Percentiles rank a stretch among this genome's conserved stretches.
These are phyloP conservation scores for Drosophila orena DNA, from an alignment of 1,140 invertebrate species.

Conservation along the genomic window DNA sequence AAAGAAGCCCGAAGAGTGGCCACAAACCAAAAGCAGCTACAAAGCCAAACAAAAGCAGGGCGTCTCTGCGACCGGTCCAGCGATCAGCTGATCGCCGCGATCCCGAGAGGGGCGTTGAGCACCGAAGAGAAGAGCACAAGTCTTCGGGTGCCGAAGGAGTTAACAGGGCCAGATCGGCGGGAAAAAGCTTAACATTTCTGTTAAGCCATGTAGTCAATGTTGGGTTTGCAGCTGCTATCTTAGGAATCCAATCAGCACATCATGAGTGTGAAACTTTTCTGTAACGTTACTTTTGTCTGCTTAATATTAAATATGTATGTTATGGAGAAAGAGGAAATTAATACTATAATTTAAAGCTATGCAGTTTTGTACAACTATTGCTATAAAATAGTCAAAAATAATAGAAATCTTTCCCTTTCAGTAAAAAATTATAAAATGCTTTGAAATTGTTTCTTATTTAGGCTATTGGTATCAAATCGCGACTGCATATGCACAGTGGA, in stretches of 20 bases:
- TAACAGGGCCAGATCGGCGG: slow-evolving; percentile 13
- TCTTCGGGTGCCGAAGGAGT: slow-evolving; percentile 13
- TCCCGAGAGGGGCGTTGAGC: slow-evolving; percentile 6
- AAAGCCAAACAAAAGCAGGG: slow-evolving; percentile 40
- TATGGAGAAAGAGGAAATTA: not conserved
- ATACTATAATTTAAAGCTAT: too few relatives aligned
- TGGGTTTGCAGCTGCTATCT: not conserved
- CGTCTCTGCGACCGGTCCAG: slow-evolving; percentile 64
- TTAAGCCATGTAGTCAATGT: slow-evolving; percentile 11
- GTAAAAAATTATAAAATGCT: too few relatives aligned
- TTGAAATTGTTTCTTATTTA: too few relatives aligned
- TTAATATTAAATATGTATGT: not conserved
- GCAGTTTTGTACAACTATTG: too few relatives aligned
- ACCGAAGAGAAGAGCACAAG: slow-evolving; percentile 25
- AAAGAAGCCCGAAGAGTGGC: slow-evolving; percentile 37
- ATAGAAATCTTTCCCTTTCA: too few relatives aligned
- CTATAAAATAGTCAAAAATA: not conserved
- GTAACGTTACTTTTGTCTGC: not conserved
- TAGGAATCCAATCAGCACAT: slow-evolving; percentile 8
- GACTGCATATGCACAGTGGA: too few relatives aligned
- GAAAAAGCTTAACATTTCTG: slow-evolving; percentile 19
- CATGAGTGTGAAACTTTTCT: not conserved
- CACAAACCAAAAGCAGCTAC: slow-evolving; percentile 35
- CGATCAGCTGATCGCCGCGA: slow-evolving; percentile 53
- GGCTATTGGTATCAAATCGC: too few relatives aligned